Base-by-base conservation (phyloP, 2,888 invertebrate species). In the Conus canariensis region DNA sequence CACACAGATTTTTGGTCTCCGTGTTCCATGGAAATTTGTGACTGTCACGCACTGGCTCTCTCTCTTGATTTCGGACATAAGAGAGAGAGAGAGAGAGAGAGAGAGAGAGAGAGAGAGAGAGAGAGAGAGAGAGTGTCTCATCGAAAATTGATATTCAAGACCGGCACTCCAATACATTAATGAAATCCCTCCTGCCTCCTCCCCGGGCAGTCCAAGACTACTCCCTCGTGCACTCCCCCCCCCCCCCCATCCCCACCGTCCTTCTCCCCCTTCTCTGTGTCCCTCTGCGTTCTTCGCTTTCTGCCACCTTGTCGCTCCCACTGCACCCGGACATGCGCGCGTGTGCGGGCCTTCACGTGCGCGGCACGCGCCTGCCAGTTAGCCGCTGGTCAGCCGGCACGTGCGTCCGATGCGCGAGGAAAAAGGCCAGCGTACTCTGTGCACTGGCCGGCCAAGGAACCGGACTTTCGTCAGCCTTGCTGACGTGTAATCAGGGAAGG, bases 261-360 rank as follows among this genome's bases (percentile, higher is more conserved):
- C 45, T 45, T 45, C 45, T 45, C 45, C 45, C 30, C 45, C 45
- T 45, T 45, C 45, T 45, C 45, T 4, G 45, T 0, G 45, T 45
- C 45, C 45, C 45, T 30, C 45, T 45, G 45, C 45, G 45, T 45
- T 3, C 45, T 45, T 45, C 22, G 19, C 67, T 10, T 16, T 22
- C 19, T 14, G 67, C 64, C 19, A 16, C 19, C 64, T 10, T 16
- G 45, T 16, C 70, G 16, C 74, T 25, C 74, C n/a, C 74, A 7
- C 74, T n/a, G n/a, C 74, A 74, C n/a, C 74, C 74, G n/a, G 74
- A 74, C 74, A n/a, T 22, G n/a, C n/a, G 74, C n/a, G 74, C 74
- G n/a, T 25, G 74, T 74, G 74, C 74, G 74, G 74, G 74, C 74
- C 10, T n/a, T n/a, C 74, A 74, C 74, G 74, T 74, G 74, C n/a